These are phyloP conservation scores for Polyergus mexicanus DNA, from an alignment of 1,140 invertebrate genomes.

Conservation along the genomic window DNA sequence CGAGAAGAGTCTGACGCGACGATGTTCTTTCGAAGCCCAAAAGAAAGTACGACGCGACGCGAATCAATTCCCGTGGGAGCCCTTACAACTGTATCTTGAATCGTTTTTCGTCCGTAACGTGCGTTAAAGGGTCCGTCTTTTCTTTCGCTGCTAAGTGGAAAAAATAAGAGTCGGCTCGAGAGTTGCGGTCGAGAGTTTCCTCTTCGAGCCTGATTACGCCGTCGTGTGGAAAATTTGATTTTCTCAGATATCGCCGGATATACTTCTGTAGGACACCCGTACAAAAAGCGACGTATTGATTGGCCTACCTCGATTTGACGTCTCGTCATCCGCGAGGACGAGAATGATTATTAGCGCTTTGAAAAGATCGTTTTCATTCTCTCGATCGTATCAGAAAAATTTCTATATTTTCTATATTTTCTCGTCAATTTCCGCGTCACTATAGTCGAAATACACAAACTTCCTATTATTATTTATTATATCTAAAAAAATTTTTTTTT, in stretches of 20 bases:
- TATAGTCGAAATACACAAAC: not conserved
- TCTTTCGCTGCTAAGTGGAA: not conserved
- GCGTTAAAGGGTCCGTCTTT: conserved; percentile 14
- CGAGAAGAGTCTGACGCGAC: not conserved
- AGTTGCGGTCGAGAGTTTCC: not conserved
- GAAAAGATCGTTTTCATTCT: not conserved
- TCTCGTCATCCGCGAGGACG: not conserved
- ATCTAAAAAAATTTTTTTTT: not conserved
- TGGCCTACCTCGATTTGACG: not conserved
- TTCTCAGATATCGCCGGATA: not conserved
- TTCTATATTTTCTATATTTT: conserved; percentile 3
- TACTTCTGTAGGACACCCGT: not conserved
- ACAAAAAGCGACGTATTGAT: not conserved
- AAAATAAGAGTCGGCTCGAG: conserved; percentile 5
- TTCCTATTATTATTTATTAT: not conserved
- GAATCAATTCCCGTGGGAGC: conserved; percentile 25
- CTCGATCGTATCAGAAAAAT: not conserved
- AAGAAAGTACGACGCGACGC: not conserved
- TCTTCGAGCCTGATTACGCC: not conserved
- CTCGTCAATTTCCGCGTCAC: not conserved
- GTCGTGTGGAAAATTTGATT: conserved; percentile 40
- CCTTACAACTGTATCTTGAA: conserved; percentile 21
- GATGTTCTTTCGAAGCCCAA: not conserved
- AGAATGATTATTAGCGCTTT: not conserved
- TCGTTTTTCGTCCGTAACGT: not conserved